phyloP scores from a whole-genome alignment of 2,113 vertebrate species.

The Acrocephalus arundinaceus region DNA sequence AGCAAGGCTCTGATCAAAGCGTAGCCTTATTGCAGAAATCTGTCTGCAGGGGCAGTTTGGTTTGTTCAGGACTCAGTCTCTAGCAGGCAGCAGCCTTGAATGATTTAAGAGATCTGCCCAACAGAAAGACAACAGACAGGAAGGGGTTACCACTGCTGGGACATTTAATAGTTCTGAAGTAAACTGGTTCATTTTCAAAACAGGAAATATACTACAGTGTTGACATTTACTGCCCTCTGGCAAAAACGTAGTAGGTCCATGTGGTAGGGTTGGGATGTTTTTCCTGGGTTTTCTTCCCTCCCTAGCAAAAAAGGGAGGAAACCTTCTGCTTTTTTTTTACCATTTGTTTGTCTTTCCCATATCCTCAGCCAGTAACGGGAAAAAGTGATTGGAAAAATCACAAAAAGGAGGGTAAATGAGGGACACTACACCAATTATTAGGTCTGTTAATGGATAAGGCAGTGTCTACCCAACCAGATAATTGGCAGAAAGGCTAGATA shows the following conservation, averaged over 20 bases:
- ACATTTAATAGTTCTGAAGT: conserved; percentile 27
- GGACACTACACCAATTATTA: not conserved
- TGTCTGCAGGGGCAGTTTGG: not conserved
- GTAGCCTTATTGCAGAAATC: not conserved
- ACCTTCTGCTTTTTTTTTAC: not conserved
- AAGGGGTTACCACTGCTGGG: conserved; percentile 13
- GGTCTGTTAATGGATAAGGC: not conserved
- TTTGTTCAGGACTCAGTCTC: not conserved
- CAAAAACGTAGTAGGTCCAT: not conserved
- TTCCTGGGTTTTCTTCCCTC: not conserved
- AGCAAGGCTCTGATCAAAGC: conserved; percentile 27
- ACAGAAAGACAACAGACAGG: not conserved
- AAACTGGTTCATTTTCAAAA: conserved; percentile 30
- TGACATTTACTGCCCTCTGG: conserved; percentile 39
- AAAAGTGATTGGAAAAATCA: not conserved
- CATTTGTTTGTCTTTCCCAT: not conserved
- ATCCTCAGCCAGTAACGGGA: not conserved
- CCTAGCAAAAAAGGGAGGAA: not conserved
- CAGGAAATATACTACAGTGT: conserved; percentile 21
- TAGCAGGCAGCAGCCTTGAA: not conserved
- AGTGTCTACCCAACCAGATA: not conserved
- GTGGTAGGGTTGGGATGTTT: not conserved
- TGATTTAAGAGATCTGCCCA: conserved; percentile 16
- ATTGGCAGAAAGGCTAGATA: not conserved
- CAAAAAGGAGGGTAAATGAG: not conserved